phyloP scores from a whole-genome alignment of 1,140 invertebrate species.

The Micrasema longulum region DNA sequence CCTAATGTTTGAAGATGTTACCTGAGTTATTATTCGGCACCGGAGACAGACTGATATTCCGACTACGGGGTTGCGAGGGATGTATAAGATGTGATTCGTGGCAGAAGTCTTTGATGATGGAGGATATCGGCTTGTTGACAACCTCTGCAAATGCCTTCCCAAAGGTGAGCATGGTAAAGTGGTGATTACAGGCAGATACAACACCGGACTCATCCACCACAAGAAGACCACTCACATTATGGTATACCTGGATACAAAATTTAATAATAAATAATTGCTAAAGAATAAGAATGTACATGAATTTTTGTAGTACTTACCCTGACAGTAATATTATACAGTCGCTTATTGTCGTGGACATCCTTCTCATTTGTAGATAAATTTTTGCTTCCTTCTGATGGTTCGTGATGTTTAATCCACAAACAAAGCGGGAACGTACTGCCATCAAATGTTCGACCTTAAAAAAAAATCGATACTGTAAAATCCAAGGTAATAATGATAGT shows the following conservation, averaged over 20 bases:
- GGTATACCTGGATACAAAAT: constrained; percentile 66
- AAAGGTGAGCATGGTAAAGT: constrained; percentile 75
- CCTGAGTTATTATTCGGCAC: constrained; percentile 66
- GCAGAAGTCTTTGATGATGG: constrained; percentile 69
- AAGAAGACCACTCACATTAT: constrained; percentile 77
- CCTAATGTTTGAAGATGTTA: neutral
- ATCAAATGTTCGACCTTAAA: constrained; percentile 70
- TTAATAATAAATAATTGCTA: neutral
- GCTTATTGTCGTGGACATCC: constrained; percentile 58
- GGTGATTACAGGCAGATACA: constrained; percentile 76
- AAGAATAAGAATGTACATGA: neutral
- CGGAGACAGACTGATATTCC: constrained; percentile 67
- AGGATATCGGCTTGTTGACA: constrained; percentile 70
- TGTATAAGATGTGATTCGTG: constrained; percentile 63
- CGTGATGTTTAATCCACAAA: constrained; percentile 66
- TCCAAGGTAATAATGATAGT: too few species aligned
- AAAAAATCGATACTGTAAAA: too few species aligned
- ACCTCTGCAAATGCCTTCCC: constrained; percentile 73
- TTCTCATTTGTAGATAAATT: constrained; percentile 44
- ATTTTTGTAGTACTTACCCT: constrained; percentile 59
- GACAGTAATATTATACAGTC: constrained; percentile 64
- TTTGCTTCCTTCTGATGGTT: constrained; percentile 40
- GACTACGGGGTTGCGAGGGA: constrained; percentile 58
- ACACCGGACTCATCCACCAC: constrained; percentile 72
- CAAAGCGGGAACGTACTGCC: constrained; percentile 73